Percentiles rank a stretch among this genome's conserved stretches.
Evolutionary conservation across 2,888 invertebrate genomes (phyloP).

Genomic region (Zeuzera pyrina): DNA sequence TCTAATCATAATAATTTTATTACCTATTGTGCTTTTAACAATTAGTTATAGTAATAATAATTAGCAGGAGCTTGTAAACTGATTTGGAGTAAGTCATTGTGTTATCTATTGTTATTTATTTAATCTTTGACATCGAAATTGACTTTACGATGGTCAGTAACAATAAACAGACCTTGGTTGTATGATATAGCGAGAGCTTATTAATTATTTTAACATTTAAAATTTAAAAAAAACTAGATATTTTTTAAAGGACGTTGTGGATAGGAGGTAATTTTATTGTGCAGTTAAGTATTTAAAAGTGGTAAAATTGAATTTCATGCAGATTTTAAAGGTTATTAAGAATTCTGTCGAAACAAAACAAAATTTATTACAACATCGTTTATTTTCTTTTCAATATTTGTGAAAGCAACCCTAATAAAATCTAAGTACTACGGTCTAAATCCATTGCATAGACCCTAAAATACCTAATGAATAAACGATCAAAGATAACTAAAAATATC

Average conservation of each 20-base stretch:
- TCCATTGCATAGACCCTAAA: constrained; percentile 16
- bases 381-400: constrained; percentile 23
- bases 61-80: constrained; percentile 23
- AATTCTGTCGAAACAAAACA: constrained; percentile 22
- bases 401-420: too few species aligned
- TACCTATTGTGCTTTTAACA: constrained; percentile 15
- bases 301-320: constrained; percentile 22
- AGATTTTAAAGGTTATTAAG: constrained; percentile 15
- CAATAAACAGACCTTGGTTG: too few species aligned
- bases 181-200: too few species aligned
- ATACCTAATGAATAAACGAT: constrained; percentile 24
- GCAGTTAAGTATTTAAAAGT: too few species aligned
- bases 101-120: too few species aligned
- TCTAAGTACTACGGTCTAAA: constrained; percentile 4
- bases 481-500: constrained; percentile 37
- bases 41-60: constrained; percentile 3
- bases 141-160: too few species aligned
- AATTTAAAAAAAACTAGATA: too few species aligned
- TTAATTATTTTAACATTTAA: too few species aligned
- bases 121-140: too few species aligned
- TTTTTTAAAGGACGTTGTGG: too few species aligned
- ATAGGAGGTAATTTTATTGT: too few species aligned
- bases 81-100: constrained; percentile 13
- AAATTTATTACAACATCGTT: constrained; percentile 19
- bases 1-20: constrained; percentile 23